Percentiles rank a stretch among this genome's conserved stretches.
Evolutionary conservation across 2,797 vertebrate species (phyloP).

Genomic region (Leptatherina wallacei): DNA sequence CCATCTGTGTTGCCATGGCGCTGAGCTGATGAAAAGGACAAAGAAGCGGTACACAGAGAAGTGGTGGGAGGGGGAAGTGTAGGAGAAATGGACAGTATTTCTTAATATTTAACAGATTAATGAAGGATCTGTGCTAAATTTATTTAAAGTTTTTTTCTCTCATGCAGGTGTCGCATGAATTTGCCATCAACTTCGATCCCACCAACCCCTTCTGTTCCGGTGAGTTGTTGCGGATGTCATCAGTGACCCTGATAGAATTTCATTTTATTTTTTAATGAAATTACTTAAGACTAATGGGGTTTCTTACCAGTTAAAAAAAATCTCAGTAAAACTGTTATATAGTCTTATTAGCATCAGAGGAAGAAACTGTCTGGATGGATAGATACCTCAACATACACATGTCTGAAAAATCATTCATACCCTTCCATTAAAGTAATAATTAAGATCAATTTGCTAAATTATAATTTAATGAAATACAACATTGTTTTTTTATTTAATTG

Average conservation of each 20-base stretch:
- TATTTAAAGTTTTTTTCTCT: conserved; percentile 33
- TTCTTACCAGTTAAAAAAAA: too few species aligned
- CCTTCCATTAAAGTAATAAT: too few species aligned
- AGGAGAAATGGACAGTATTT: conserved; percentile 51
- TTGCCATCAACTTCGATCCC: conserved; percentile 98
- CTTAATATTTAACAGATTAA: conserved; percentile 39
- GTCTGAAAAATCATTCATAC: too few species aligned
- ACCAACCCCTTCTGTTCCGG: conserved; percentile 97
- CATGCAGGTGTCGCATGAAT: conserved; percentile 96
- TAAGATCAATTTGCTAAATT: too few species aligned
- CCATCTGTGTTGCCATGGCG: conserved; percentile 86
- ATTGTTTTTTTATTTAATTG: too few species aligned
- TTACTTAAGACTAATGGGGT: too few species aligned
- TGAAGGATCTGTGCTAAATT: conserved; percentile 6
- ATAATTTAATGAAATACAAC: too few species aligned
- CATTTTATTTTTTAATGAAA: too few species aligned
- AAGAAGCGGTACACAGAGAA: conserved; percentile 58
- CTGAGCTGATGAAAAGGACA: conserved; percentile 82
- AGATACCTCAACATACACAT: not conserved
- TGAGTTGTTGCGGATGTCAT: conserved; percentile 68
- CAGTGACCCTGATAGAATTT: not conserved
- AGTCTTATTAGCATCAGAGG: not conserved
- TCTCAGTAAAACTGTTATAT: not conserved
- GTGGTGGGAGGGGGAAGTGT: conserved; percentile 51
- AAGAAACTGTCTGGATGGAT: not conserved